phyloP scores from a whole-genome alignment of 2,888 invertebrate species.

The Pemphredon lugubris region DNA sequence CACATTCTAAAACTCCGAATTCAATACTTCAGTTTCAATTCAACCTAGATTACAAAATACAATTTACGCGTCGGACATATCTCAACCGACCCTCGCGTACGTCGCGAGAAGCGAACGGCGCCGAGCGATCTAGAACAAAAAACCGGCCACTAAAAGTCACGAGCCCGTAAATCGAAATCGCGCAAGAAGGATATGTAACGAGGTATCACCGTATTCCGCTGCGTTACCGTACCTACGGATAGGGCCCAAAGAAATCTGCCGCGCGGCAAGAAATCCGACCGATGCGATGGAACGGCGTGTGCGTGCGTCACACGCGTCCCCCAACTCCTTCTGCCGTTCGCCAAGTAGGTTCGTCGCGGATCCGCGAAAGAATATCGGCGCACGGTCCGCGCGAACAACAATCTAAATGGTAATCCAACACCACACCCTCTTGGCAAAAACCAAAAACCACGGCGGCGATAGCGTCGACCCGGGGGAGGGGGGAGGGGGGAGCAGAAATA shows the following conservation, averaged over 20 bases:
- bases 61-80: too few relatives aligned
- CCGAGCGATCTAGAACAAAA: too few relatives aligned
- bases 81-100: too few relatives aligned
- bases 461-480: conserved; percentile 14
- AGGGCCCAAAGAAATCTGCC: too few relatives aligned
- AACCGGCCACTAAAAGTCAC: too few relatives aligned
- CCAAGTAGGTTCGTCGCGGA: conserved; percentile 31
- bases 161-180: too few relatives aligned
- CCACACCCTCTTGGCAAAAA: conserved; percentile 79
- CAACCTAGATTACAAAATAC: too few relatives aligned
- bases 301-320: background rate
- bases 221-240: too few relatives aligned
- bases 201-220: too few relatives aligned
- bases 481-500: conserved; percentile 46
- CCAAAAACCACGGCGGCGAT: conserved; percentile 67
- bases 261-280: background rate
- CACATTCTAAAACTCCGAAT: too few relatives aligned
- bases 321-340: background rate
- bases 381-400: conserved; percentile 66
- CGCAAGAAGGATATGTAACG: too few relatives aligned
- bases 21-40: too few relatives aligned
- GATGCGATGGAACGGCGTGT: background rate
- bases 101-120: background rate
- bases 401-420: conserved; percentile 80
- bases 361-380: conserved; percentile 27